phyloP scores from a whole-genome alignment of 2,888 invertebrate species.

The Zygothrica quintamaculata region DNA sequence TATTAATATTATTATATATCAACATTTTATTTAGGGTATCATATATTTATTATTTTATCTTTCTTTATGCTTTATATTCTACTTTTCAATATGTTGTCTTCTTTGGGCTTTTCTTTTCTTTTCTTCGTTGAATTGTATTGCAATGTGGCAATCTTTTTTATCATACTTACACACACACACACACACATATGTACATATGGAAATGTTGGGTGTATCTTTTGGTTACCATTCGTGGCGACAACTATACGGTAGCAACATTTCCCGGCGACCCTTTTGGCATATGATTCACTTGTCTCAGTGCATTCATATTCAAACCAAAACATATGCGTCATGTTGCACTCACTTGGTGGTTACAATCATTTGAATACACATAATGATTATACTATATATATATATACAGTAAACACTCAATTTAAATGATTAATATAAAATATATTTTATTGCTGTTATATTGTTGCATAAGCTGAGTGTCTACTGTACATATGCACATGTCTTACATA shows the following conservation, averaged over 20 bases:
- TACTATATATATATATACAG: slow-evolving; percentile 18
- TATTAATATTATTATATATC: too few relatives aligned
- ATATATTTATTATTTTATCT: too few relatives aligned
- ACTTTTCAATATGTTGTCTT: slow-evolving; percentile 19
- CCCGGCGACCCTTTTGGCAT: slow-evolving; percentile 6
- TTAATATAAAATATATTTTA: too few relatives aligned
- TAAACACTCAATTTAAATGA: too few relatives aligned
- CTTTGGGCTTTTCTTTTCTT: too few relatives aligned
- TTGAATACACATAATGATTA: slow-evolving; percentile 5
- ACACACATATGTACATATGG: slow-evolving; percentile 46
- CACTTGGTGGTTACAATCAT: slow-evolving; percentile 21
- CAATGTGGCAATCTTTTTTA: slow-evolving; percentile 45
- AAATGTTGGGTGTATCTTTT: slow-evolving; percentile 49
- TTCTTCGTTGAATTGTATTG: slow-evolving; percentile 11
- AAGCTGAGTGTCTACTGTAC: too few relatives aligned
- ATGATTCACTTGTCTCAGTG: slow-evolving; percentile 58
- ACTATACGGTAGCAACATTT: slow-evolving; percentile 46
- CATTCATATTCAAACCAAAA: slow-evolving; percentile 57
- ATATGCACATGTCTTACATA: slow-evolving; percentile 32
- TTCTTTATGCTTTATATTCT: slow-evolving; percentile 13
- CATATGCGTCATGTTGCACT: slow-evolving; percentile 68
- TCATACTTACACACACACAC: slow-evolving; percentile 27
- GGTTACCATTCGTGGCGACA: slow-evolving; percentile 37
- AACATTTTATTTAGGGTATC: too few relatives aligned
- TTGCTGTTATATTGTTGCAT: too few relatives aligned